Evolutionary conservation across 1,140 invertebrate species (phyloP).

Genomic region (Rhagoletis zephyria): DNA sequence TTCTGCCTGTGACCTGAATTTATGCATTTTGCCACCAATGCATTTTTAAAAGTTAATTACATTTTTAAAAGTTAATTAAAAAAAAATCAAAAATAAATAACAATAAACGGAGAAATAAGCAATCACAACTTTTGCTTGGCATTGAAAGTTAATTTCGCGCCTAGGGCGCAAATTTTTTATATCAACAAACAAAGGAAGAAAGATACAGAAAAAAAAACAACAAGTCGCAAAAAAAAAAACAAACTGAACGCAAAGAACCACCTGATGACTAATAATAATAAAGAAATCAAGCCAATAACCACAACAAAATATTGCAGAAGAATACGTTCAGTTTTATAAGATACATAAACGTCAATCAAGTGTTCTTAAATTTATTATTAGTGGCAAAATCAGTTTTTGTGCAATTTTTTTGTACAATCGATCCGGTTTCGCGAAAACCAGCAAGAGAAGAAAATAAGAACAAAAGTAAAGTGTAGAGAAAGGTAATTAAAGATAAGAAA

Average conservation of each 20-base stretch:
- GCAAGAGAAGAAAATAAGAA: background rate
- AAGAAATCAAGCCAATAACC: too few relatives aligned
- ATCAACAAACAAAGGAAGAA: background rate
- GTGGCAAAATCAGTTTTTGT: background rate
- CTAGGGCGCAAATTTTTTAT: background rate
- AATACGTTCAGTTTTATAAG: background rate
- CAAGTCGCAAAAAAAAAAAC: background rate
- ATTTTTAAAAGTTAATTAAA: background rate
- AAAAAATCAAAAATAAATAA: conserved; percentile 13
- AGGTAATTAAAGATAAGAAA: background rate
- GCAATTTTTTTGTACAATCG: background rate
- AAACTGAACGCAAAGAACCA: background rate
- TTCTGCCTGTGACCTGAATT: too few relatives aligned
- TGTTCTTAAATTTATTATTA: background rate
- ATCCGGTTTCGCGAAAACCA: background rate
- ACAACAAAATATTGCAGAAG: background rate
- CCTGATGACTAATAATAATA: background rate
- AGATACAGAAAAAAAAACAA: background rate
- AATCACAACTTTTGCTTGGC: background rate
- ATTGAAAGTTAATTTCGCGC: background rate
- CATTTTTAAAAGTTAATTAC: background rate
- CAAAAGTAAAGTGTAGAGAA: background rate
- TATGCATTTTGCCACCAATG: background rate
- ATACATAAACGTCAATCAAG: background rate
- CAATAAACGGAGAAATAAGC: background rate